Evolutionary conservation across 2,797 vertebrate species (phyloP).

Genomic region (Myoxocephalus aenaeus): DNA sequence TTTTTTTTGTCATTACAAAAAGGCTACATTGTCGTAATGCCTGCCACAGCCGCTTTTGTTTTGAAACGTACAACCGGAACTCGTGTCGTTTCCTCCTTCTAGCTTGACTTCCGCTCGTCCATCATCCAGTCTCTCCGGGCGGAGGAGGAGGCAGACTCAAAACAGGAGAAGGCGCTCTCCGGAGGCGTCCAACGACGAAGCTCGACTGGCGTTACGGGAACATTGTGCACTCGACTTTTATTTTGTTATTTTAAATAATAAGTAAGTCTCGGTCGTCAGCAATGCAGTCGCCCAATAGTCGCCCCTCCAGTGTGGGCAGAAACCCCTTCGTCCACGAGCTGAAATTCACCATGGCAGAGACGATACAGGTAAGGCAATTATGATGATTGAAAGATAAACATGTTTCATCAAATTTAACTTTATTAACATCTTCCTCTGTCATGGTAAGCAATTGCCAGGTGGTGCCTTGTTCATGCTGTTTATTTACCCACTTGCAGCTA

Average conservation of each 20-base stretch:
- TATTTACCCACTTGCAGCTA: background rate
- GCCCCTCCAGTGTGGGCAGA: conserved; percentile 64
- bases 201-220: background rate
- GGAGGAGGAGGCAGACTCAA: background rate
- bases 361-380: conserved; percentile 86
- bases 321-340: conserved; percentile 93
- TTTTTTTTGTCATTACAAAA: background rate
- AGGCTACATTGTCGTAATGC: background rate
- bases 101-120: conserved; percentile 1
- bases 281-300: conserved; percentile 83
- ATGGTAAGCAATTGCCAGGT: too few species aligned
- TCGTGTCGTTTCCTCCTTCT: fast-evolving
- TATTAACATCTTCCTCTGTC: fast-evolving
- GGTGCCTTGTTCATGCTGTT: background rate
- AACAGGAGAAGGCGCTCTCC: background rate
- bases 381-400: fast-evolving
- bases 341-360: conserved; percentile 84
- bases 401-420: fast-evolving
- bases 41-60: conserved; percentile 25
- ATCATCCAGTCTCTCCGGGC: conserved; percentile 1
- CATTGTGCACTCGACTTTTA: background rate
- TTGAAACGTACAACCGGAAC: conserved; percentile 25
- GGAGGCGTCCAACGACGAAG: fast-evolving
- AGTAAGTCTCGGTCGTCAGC: background rate
- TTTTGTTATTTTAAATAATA: background rate